phyloP scores from a whole-genome alignment of 2,797 vertebrate species.

The Oceanodroma leucorhoa region DNA sequence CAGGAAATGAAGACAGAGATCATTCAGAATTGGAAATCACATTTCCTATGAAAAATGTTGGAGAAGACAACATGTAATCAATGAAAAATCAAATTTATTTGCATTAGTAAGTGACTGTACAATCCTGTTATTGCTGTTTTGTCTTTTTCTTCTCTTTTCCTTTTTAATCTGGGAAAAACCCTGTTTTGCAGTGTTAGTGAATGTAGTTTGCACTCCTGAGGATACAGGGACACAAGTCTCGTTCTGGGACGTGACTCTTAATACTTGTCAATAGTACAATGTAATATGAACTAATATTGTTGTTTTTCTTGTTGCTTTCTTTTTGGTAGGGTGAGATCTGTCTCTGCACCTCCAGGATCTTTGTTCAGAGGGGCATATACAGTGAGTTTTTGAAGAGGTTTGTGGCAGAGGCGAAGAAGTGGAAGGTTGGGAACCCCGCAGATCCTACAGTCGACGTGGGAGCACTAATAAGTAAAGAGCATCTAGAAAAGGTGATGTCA shows the following conservation, averaged over 20 bases:
- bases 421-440: conserved; percentile 88
- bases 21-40: neutral
- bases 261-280: neutral
- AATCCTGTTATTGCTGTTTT: neutral
- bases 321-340: conserved; percentile 91
- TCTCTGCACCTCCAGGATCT: conserved; percentile 95
- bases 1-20: neutral
- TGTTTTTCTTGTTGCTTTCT: neutral
- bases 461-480: conserved; percentile 92
- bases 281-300: neutral
- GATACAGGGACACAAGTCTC: neutral
- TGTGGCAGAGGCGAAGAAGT: conserved; percentile 86
- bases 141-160: neutral
- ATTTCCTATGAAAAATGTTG: neutral
- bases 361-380: conserved; percentile 90
- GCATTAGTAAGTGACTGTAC: neutral
- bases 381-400: conserved; percentile 87
- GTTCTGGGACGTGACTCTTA: neutral
- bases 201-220: neutral
- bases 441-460: conserved; percentile 83
- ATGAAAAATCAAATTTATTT: neutral
- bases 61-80: neutral
- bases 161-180: neutral
- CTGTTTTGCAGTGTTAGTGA: neutral
- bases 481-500: conserved; percentile 88